These are phyloP conservation scores for Diplodus sargus DNA, from an alignment of 2,797 vertebrate genomes.

Conservation along the genomic window DNA sequence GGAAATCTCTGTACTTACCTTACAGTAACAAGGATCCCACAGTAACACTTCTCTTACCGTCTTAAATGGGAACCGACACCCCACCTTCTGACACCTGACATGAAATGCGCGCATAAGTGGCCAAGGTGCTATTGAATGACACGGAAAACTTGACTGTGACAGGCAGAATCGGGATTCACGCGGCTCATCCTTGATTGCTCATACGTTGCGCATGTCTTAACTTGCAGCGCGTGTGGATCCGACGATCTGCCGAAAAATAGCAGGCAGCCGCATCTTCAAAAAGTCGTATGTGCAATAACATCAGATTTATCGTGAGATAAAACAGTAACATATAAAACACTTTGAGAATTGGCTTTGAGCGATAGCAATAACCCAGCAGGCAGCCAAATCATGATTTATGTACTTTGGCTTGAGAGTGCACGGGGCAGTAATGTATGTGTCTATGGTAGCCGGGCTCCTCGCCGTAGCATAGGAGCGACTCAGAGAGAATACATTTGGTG, in stretches of 20 bases:
- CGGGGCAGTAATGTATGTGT: conserved; percentile 75
- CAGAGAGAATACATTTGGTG: conserved; percentile 78
- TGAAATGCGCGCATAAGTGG: conserved; percentile 59
- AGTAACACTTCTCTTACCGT: conserved; percentile 66
- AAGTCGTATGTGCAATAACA: conserved; percentile 72
- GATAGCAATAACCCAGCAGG: conserved; percentile 82
- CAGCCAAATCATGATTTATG: conserved; percentile 84
- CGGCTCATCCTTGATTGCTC: conserved; percentile 36
- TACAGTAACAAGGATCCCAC: conserved; percentile 75
- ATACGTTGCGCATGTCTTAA: not conserved
- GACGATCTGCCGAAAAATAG: conserved; percentile 55
- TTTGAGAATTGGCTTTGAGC: conserved; percentile 78
- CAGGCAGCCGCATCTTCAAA: conserved; percentile 50
- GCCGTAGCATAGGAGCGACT: conserved; percentile 64
- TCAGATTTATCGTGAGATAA: conserved; percentile 82
- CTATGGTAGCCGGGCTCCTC: conserved; percentile 59
- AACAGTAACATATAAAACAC: conserved; percentile 77
- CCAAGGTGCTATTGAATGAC: conserved; percentile 70
- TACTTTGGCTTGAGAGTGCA: conserved; percentile 74
- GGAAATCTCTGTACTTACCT: conserved; percentile 82
- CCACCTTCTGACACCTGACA: conserved; percentile 56
- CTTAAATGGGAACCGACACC: conserved; percentile 67
- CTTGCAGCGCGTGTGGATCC: conserved; percentile 21
- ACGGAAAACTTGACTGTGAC: conserved; percentile 74
- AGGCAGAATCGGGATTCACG: conserved; percentile 63